A percentile compares a stretch with the other conserved stretches of the same genome.
Evolutionary conservation across 2,113 vertebrate genomes (phyloP).

Genomic region (Ochotona princeps): DNA sequence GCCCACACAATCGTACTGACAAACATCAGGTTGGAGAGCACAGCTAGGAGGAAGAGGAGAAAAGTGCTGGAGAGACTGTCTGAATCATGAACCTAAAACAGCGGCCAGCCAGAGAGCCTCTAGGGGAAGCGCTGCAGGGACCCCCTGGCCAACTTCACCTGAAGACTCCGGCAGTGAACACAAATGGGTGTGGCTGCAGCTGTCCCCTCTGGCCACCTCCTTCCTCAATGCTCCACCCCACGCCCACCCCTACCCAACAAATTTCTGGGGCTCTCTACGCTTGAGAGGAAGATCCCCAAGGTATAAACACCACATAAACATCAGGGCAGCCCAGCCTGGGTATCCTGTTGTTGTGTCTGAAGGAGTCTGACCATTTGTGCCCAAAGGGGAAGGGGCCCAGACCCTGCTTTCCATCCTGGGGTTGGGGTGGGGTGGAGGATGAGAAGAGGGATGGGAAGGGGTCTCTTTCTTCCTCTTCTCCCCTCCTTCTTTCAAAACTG

Average conservation of each 20-base stretch:
- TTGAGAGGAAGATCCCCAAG: neutral
- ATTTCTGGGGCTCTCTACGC: slow-evolving; percentile 38
- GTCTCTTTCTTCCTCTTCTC: slow-evolving; percentile 26
- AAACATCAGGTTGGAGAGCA: slow-evolving; percentile 44
- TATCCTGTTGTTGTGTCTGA: slow-evolving; percentile 60
- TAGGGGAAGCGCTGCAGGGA: neutral
- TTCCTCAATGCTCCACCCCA: neutral
- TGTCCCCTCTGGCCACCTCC: neutral
- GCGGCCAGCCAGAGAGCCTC: neutral
- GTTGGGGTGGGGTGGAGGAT: neutral
- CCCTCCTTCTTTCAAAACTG: slow-evolving; percentile 57
- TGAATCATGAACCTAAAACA: slow-evolving; percentile 28
- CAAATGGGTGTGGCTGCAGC: neutral
- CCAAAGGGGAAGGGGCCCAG: slow-evolving; percentile 5
- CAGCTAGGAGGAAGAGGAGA: neutral
- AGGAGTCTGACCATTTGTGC: slow-evolving; percentile 75
- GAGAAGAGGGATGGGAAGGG: slow-evolving; percentile 5
- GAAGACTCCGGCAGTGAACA: slow-evolving; percentile 12
- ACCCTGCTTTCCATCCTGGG: slow-evolving; percentile 44
- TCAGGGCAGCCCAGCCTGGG: slow-evolving; percentile 15
- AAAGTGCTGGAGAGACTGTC: neutral
- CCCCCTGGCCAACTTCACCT: neutral
- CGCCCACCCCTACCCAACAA: slow-evolving; percentile 17
- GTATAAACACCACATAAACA: neutral
- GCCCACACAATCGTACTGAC: slow-evolving; percentile 5